Percentiles rank a stretch among this genome's conserved stretches.
Evolutionary conservation across 2,113 vertebrate species (phyloP).

Genomic region (Chrysemys picta): DNA sequence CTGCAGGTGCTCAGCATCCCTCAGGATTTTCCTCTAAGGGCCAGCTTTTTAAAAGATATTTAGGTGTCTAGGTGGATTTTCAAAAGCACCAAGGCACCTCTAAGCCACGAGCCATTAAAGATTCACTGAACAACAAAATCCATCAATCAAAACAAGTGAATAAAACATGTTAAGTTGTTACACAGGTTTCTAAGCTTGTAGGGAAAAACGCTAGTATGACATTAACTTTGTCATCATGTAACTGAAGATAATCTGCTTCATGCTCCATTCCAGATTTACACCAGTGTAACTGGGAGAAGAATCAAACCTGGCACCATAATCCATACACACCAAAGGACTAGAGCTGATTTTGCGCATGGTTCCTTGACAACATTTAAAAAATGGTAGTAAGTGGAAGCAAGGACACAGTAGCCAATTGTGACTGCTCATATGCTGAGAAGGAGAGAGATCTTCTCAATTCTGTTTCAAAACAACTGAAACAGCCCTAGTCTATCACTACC

Average conservation of each 20-base stretch:
- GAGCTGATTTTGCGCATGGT: constrained; percentile 36
- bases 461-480: constrained; percentile 27
- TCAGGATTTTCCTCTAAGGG: not conserved
- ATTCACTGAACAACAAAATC: not conserved
- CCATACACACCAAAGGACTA: not conserved
- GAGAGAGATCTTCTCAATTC: not conserved
- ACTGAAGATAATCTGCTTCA: not conserved
- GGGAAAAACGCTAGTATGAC: not conserved
- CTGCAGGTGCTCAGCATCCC: not conserved
- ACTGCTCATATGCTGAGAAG: not conserved
- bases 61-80: too few relatives aligned
- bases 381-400: not conserved
- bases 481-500: constrained; percentile 49
- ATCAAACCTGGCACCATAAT: constrained; percentile 1
- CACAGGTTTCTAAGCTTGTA: not conserved
- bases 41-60: too few relatives aligned
- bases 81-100: too few relatives aligned
- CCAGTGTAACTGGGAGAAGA: not conserved
- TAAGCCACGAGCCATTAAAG: too few relatives aligned
- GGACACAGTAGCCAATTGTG: not conserved
- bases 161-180: not conserved
- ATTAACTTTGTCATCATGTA: not conserved
- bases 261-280: constrained; percentile 3
- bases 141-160: not conserved
- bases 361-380: constrained; percentile 14